Evolutionary conservation across 1,140 invertebrate species (phyloP).

Genomic region (Bilobella aurantiaca): DNA sequence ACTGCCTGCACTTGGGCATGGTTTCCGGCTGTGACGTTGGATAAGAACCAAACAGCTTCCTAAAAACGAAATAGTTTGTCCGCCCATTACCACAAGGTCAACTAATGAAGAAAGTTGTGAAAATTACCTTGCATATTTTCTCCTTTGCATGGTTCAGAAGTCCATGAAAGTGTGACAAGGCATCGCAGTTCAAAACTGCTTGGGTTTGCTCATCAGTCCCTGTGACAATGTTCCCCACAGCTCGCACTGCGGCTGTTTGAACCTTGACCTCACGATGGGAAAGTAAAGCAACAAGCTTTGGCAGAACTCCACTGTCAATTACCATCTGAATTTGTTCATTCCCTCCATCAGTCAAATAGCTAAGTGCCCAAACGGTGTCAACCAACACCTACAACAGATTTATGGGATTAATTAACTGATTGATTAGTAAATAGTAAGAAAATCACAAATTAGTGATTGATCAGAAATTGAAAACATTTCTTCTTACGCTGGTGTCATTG

Average conservation of each 20-base stretch:
- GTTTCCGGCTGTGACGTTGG: slow-evolving; percentile 97
- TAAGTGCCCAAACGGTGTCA: slow-evolving; percentile 98
- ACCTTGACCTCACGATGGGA: slow-evolving; percentile 94
- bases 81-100: neutral
- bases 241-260: slow-evolving; percentile 89
- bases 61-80: slow-evolving; percentile 37
- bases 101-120: neutral
- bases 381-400: slow-evolving; percentile 68
- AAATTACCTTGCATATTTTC: slow-evolving; percentile 55
- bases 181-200: slow-evolving; percentile 82
- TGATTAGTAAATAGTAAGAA: slow-evolving; percentile 2
- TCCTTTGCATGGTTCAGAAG: slow-evolving; percentile 80
- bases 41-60: slow-evolving; percentile 98
- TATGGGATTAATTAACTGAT: neutral
- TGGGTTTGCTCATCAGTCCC: slow-evolving; percentile 98
- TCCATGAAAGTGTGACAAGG: slow-evolving; percentile 79
- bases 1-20: slow-evolving; percentile 93
- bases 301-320: slow-evolving; percentile 90
- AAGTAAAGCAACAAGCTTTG: slow-evolving; percentile 83
- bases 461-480: neutral
- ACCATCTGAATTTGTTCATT: slow-evolving; percentile 99
- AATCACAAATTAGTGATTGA: too few species aligned
- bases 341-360: slow-evolving; percentile 95
- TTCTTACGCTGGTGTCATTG: slow-evolving; percentile 78
- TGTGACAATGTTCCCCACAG: slow-evolving; percentile 97